Conservation (phyloP, 2,888 invertebrate species). For the Agrotis puta region DNA sequence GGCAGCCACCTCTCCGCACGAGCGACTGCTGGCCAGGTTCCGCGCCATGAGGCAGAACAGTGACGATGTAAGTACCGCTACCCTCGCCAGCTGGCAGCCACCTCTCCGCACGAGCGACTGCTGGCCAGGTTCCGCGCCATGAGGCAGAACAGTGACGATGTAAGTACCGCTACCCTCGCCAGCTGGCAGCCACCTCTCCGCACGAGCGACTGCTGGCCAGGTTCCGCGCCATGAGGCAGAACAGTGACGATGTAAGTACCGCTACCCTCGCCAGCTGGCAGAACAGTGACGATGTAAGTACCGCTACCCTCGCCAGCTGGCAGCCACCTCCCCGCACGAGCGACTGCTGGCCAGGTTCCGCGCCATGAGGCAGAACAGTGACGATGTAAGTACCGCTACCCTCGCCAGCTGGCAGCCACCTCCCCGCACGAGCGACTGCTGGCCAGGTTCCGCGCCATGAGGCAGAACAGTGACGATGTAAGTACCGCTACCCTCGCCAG, state of each 20-base stretch:
- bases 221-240: constrained; percentile 82
- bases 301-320: constrained; percentile 92
- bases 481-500: constrained; percentile 92
- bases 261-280: constrained; percentile 78
- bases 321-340: constrained; percentile 93
- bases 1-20: constrained; percentile 93
- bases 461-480: constrained; percentile 58
- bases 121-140: constrained; percentile 90
- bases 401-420: constrained; percentile 92
- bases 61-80: constrained; percentile 92
- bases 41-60: constrained; percentile 72
- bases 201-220: constrained; percentile 92
- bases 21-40: constrained; percentile 92
- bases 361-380: constrained; percentile 59
- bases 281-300: constrained; percentile 86
- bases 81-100: constrained; percentile 92
- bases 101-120: constrained; percentile 93
- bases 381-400: constrained; percentile 93
- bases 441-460: constrained; percentile 88
- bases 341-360: constrained; percentile 92
- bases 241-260: too few species aligned
- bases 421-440: constrained; percentile 94
- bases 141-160: constrained; percentile 59
- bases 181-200: constrained; percentile 93
- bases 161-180: constrained; percentile 92